Conservation (phyloP, 2,113 vertebrate species). For the Hassar affinis region DNA sequence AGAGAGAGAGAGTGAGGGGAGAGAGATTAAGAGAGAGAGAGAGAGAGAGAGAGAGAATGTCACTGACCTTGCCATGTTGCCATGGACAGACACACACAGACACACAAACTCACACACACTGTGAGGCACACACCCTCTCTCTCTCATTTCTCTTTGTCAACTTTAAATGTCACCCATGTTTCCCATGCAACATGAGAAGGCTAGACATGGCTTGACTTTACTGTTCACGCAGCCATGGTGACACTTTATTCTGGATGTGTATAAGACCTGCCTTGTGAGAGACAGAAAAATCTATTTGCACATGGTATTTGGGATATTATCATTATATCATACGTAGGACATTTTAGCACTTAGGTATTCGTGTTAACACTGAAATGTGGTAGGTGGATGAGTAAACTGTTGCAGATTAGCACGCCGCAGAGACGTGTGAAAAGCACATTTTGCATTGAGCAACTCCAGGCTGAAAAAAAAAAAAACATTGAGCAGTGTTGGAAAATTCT, state of each 20-base stretch:
- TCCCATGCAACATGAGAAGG: constrained; percentile 58
- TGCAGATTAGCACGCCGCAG: constrained; percentile 20
- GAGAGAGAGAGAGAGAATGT: constrained; percentile 13
- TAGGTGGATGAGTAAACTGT: constrained; percentile 20
- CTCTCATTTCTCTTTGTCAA: constrained; percentile 43
- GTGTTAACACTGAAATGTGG: constrained; percentile 18
- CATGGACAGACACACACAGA: constrained; percentile 44
- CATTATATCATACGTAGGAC: constrained; percentile 8
- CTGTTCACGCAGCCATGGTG: constrained; percentile 45
- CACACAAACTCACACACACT: constrained; percentile 37
- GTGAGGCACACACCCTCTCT: constrained; percentile 24
- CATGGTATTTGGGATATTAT: constrained; percentile 1
- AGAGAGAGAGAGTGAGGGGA: constrained; percentile 38
- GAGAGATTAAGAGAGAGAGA: constrained; percentile 29
- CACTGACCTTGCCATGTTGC: constrained; percentile 61
- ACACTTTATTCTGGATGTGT: constrained; percentile 42
- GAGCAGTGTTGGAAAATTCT: not conserved
- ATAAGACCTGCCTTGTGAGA: not conserved
- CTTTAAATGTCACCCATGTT: constrained; percentile 66
- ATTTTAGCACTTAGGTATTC: constrained; percentile 4
- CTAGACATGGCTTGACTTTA: constrained; percentile 48
- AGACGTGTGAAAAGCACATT: constrained; percentile 28
- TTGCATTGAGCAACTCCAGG: constrained; percentile 2
- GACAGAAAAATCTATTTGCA: not conserved
- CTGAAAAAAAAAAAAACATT: not conserved